These are phyloP conservation scores for Crypturellus undulatus DNA, from an alignment of 2,113 vertebrate species.

Conservation along the genomic window DNA sequence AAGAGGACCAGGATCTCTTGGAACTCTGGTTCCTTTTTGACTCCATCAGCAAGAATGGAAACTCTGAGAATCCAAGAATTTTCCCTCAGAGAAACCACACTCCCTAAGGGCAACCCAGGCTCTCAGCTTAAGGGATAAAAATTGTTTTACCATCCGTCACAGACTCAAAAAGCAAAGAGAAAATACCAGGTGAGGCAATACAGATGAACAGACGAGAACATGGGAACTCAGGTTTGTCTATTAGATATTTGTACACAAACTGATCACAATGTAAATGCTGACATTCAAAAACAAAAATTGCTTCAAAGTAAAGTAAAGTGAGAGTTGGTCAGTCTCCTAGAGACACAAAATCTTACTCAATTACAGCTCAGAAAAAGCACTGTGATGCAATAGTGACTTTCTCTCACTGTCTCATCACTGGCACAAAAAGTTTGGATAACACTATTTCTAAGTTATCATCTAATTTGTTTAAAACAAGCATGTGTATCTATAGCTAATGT, in stretches of 20 bases:
- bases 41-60: background rate
- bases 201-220: background rate
- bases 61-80: background rate
- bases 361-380: background rate
- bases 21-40: background rate
- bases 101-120: background rate
- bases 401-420: background rate
- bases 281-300: background rate
- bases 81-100: background rate
- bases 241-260: too few species aligned
- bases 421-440: background rate
- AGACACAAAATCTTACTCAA: background rate
- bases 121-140: background rate
- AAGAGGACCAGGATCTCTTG: background rate
- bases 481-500: background rate
- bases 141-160: background rate
- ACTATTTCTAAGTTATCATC: too few species aligned
- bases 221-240: background rate
- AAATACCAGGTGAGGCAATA: background rate
- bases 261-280: accelerated
- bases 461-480: background rate
- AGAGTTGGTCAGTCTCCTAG: accelerated
- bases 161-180: background rate
- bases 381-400: background rate
- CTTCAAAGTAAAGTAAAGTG: background rate